A percentile compares a stretch with the other conserved stretches of the same genome.
Evolutionary conservation across 2,113 vertebrate genomes (phyloP).

Genomic region (Illadopsis cleaveri): DNA sequence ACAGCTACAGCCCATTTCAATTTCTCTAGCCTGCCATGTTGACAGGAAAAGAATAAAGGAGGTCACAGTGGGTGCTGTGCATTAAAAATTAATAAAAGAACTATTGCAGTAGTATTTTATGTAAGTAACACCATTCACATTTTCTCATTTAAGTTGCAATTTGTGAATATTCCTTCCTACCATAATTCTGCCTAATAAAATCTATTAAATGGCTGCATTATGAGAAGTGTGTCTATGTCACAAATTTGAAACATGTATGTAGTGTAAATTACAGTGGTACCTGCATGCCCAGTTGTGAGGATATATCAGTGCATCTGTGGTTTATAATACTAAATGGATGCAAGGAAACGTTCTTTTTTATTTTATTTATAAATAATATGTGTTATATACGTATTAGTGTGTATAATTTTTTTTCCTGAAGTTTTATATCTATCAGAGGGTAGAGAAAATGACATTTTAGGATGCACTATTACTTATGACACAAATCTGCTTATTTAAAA

Average conservation of each 20-base stretch:
- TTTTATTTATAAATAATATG: constrained; percentile 15
- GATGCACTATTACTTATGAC: not conserved
- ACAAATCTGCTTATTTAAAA: not conserved
- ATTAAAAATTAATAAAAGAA: constrained; percentile 85
- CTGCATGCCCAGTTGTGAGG: constrained; percentile 19
- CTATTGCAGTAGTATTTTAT: constrained; percentile 83
- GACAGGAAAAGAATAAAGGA: constrained; percentile 75
- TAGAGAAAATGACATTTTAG: not conserved
- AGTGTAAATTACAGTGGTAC: constrained; percentile 26
- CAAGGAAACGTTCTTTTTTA: not conserved
- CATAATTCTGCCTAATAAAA: constrained; percentile 73
- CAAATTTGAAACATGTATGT: constrained; percentile 43
- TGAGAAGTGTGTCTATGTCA: constrained; percentile 60
- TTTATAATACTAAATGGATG: constrained; percentile 33
- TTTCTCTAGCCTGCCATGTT: constrained; percentile 74
- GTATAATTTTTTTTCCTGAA: not conserved
- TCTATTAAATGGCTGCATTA: constrained; percentile 57
- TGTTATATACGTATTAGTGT: not conserved
- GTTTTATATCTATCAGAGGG: not conserved
- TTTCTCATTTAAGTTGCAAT: constrained; percentile 76
- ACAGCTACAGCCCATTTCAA: constrained; percentile 67
- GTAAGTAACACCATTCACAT: constrained; percentile 75
- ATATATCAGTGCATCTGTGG: constrained; percentile 22
- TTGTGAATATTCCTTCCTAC: constrained; percentile 71
- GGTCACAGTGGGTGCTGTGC: constrained; percentile 75